Base-by-base conservation (phyloP, 2,888 invertebrate genomes). In the Eupithecia exiguata region DNA sequence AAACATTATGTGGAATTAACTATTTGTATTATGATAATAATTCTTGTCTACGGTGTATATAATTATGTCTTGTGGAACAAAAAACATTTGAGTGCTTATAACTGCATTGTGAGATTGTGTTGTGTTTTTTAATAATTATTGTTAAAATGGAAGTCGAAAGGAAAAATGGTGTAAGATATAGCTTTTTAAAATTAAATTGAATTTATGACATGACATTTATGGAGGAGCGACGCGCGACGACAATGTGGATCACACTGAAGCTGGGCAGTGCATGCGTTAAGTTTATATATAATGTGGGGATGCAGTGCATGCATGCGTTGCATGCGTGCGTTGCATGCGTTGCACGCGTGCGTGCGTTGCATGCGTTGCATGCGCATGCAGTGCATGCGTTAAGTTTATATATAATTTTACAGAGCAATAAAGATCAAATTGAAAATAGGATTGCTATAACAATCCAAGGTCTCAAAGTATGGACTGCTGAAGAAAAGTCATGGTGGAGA, bases 401-500 rank as follows among this genome's bases (percentile, higher is more conserved):
- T n/a, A n/a, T n/a, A n/a, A n/a, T 14, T 58, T 58, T 58, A 58
- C 58, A 58, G 58, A 58, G 21, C 4, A 25, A 10, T 12, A 58
- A 58, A 21, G 14, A 25, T 21, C 68, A 77, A 78, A 63, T 65
- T 35, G 72, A 78, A 5, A 80, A 76, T 35, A 80, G n/a, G 36
- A n/a, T 87, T 12, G 78, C 84, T 1, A 83, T 93, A 63, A 86
- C 79, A 73, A 80, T 91, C 2, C 82, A 87, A n/a, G 80, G 82
- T 1, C 83, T 93, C 0, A 89, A 83, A 70, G 91, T 92, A 9
- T 93, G 93, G 93, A 91, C 89, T 0, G 88, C 89, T 1, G 91
- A 91, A 74, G 90, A 91, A 65, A 91, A 86, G 49, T 86, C 90
- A 0, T 92, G 92, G 92, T 91, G 90, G 89, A 84, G 88, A 76